Base-by-base conservation (phyloP, 2,797 vertebrate species). In the Orestias chungarensis region DNA sequence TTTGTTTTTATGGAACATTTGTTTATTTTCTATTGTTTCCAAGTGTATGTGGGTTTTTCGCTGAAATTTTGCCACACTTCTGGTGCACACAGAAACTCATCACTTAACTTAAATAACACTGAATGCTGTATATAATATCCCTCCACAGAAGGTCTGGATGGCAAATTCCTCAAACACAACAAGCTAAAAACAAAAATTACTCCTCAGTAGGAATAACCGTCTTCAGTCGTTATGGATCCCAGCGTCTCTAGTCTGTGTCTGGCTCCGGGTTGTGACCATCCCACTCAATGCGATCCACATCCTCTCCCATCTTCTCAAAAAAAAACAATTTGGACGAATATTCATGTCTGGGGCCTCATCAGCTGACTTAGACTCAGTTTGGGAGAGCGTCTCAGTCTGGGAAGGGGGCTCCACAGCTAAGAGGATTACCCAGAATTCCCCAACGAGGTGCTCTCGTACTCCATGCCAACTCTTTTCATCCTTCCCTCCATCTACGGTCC, bases 341-440 rank as follows among this genome's bases (percentile, higher is more conserved):
- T 82, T 79, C 72, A 73, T 27, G 18, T 86, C 87, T 69, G 71
- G 57, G 82, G 55, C 79, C 89, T 82, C 80, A 85, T 92, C 90
- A 90, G 85, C 88, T 91, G 88, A 91, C 91, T 87, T 80, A 87
- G 82, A 88, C 91, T 90, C 87, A 86, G 83, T 90, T 87, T 87
- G 79, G 78, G 79, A 89, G 81, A 84, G 71, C 88, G 89, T 92
- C 88, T 89, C 74, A 83, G 88, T 85, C 87, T 90, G 88, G 82
- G 86, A 91, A 89, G 86, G 86, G 87, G 88, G 83, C 88, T 91
- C 86, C 88, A 87, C 79, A 83, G 79, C 88, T 92, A 93, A 93
- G 88, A 92, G 90, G 91, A 93, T 93, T 93, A 93, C 85, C 87
- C 91, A 92, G 87, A 93, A 93, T 91, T 90, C 91, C 85, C 86